Base-by-base conservation (phyloP, 30 jellyfish, hydroid and myxozoan genomes). In the Aurelia sp. region DNA sequence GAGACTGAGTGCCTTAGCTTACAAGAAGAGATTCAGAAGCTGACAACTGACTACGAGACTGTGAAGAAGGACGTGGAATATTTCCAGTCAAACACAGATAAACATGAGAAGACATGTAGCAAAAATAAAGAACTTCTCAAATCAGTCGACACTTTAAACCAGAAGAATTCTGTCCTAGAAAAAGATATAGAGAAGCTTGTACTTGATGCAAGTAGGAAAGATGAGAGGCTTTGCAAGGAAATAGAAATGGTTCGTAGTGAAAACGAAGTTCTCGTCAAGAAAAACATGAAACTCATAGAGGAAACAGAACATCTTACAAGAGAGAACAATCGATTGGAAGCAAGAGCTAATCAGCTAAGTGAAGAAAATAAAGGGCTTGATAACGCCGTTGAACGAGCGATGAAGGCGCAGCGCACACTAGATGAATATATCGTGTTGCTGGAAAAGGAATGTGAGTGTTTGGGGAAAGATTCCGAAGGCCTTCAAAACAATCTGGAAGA, bases 361-460 rank as follows among this genome's bases (percentile, higher is more conserved):
- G n/a, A 53, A 22, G 86, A 74, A 27, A 74, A 74, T 21, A 35
- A 4, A 9, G 63, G 48, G 38, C 86, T 74, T 20, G 58, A 74
- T 58, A 18, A 20, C 2, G 48, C 22, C 9, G 52, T 72, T 50
- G 55, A 44, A n/a, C 52, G 50, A 13, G 59, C 33, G 53, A 72
- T 13, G 27, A 3, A 4, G 67, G 21, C 13, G 11, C 70, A 72
- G n/a, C 12, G 59, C 13, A 70, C 53, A 74, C 53, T 17, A 18
- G 18, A 52, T 27, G 40, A 24, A 1, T 74, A 74, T 55, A 53
- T 53, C 15, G 35, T 50, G 20, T 18, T 16, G 58, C 33, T 50
- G 20, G 86, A 74, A 21, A 52, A 74, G 31, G 86, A 55, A 31
- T 74, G 72, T 27, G 86, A 74, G 11, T 18, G 22, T 24, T 50